Evolutionary conservation across 2,888 invertebrate species (phyloP).

Genomic region (Thysanoteuthis rhombus): DNA sequence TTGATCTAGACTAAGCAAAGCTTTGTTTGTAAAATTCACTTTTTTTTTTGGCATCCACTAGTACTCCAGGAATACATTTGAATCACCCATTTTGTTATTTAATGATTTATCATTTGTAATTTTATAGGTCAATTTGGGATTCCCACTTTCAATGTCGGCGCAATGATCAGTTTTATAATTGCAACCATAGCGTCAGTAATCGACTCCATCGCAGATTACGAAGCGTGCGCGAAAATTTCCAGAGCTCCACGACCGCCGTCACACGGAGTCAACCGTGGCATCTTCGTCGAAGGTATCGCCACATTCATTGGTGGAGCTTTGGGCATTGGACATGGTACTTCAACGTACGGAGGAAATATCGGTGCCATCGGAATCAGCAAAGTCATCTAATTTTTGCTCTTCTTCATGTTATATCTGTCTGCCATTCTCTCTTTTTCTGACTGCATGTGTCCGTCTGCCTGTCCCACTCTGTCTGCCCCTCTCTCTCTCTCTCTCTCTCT

Average conservation of each 20-base stretch:
- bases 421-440: no score
- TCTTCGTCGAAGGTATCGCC: constrained; percentile 81
- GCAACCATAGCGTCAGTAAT: constrained; percentile 56
- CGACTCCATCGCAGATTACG: constrained; percentile 82
- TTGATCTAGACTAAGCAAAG: no score
- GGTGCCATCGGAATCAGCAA: constrained; percentile 89
- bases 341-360: constrained; percentile 89
- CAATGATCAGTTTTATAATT: constrained; percentile 53
- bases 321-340: constrained; percentile 87
- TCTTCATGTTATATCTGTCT: no score
- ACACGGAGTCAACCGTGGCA: constrained; percentile 82
- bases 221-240: constrained; percentile 78
- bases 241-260: constrained; percentile 84
- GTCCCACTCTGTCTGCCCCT: no score
- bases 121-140: constrained; percentile 54
- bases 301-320: constrained; percentile 83
- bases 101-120: not conserved
- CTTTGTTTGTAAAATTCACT: no score
- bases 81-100: no score
- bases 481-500: no score
- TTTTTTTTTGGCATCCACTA: no score
- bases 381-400: no score
- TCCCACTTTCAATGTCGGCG: constrained; percentile 35
- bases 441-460: no score
- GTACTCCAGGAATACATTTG: no score